Conservation (phyloP, 1,140 invertebrate species). For the Drosophila navojoa region DNA sequence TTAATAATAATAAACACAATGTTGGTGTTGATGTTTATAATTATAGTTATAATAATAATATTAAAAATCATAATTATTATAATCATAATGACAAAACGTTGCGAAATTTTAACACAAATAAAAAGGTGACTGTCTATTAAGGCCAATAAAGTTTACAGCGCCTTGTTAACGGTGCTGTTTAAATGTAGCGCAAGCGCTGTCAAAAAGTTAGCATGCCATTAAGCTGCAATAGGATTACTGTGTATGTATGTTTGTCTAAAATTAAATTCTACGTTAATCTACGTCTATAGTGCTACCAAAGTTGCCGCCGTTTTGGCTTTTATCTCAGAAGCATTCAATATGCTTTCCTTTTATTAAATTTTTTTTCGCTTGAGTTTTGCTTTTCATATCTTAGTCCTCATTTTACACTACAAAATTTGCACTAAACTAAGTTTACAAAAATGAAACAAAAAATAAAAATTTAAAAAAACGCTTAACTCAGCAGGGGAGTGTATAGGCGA, state of each 20-base stretch:
- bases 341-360: neutral
- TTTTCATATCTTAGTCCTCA: constrained; percentile 18
- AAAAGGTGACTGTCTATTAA: constrained; percentile 69
- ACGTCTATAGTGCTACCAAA: constrained; percentile 2
- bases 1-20: constrained; percentile 36
- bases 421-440: constrained; percentile 24
- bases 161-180: constrained; percentile 2
- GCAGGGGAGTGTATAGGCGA: neutral
- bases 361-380: neutral
- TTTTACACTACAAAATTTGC: constrained; percentile 41
- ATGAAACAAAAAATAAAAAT: too few relatives aligned
- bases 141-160: constrained; percentile 71
- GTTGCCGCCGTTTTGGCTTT: constrained; percentile 3
- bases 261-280: constrained; percentile 6
- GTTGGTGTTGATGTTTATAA: constrained; percentile 30
- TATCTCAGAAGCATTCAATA: constrained; percentile 31
- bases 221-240: constrained; percentile 60
- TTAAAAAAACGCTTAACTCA: too few relatives aligned
- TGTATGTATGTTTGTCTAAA: constrained; percentile 40
- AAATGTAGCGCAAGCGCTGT: constrained; percentile 5
- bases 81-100: constrained; percentile 29
- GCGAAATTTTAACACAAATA: constrained; percentile 22
- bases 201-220: constrained; percentile 65
- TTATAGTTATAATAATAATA: constrained; percentile 21
- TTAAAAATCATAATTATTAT: constrained; percentile 28